Evolutionary conservation across 2,797 vertebrate genomes (phyloP).

Genomic region (Ibycter americanus): DNA sequence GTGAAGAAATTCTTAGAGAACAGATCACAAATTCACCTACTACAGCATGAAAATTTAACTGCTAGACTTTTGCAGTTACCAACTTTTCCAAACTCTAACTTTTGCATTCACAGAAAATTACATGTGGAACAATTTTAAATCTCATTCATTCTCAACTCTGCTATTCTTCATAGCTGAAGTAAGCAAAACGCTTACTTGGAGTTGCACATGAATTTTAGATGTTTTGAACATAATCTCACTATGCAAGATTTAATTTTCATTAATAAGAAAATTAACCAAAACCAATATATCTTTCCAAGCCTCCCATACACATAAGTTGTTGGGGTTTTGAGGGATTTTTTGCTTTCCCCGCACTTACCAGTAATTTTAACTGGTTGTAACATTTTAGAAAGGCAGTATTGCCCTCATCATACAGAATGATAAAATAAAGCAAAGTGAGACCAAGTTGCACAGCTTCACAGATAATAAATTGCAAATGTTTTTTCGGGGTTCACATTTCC

Average conservation of each 20-base stretch:
- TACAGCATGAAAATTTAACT: background rate
- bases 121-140: background rate
- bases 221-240: background rate
- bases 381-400: background rate
- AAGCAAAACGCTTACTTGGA: background rate
- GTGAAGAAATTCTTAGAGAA: background rate
- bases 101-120: background rate
- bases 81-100: background rate
- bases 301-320: background rate
- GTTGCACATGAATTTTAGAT: background rate
- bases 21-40: background rate
- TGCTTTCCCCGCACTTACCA: background rate
- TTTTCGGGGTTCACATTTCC: background rate
- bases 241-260: background rate
- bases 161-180: background rate
- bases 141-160: background rate
- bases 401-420: background rate
- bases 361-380: background rate
- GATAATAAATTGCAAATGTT: background rate
- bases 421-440: background rate
- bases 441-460: background rate
- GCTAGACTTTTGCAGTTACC: background rate
- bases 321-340: background rate
- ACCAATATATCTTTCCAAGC: background rate
- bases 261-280: background rate